Conservation (phyloP, 2,888 invertebrate genomes). For the Drosophila macrospina region DNA sequence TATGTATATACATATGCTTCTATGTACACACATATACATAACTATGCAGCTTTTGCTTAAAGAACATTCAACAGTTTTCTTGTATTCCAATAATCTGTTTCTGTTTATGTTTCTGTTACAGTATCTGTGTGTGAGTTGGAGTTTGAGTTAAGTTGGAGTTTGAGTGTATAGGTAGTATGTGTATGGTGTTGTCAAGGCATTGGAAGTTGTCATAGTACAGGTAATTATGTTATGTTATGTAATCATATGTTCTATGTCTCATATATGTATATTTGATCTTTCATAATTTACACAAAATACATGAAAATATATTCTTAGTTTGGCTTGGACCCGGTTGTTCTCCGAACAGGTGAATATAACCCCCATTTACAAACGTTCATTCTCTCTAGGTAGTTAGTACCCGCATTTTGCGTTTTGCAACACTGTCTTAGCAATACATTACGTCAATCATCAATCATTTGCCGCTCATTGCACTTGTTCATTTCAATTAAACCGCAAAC, state of each 20-base stretch:
- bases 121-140: conserved; percentile 18
- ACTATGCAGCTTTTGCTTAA: conserved; percentile 19
- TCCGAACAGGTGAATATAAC: conserved; percentile 76
- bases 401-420: conserved; percentile 26
- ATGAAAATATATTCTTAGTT: conserved; percentile 69
- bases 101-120: conserved; percentile 16
- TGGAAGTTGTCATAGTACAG: conserved; percentile 38
- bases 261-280: conserved; percentile 18
- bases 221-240: conserved; percentile 15
- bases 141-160: too few relatives aligned
- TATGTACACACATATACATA: conserved; percentile 32
- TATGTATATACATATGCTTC: conserved; percentile 7
- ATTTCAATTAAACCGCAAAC: conserved; percentile 48
- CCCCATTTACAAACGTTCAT: conserved; percentile 14
- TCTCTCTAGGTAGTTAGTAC: background rate
- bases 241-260: conserved; percentile 20
- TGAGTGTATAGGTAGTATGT: conserved; percentile 7
- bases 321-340: conserved; percentile 82
- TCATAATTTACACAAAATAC: conserved; percentile 56
- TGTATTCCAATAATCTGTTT: background rate
- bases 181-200: conserved; percentile 46
- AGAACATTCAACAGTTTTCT: conserved; percentile 36
- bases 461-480: conserved; percentile 31
- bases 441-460: conserved; percentile 13
- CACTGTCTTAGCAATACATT: conserved; percentile 28